These are phyloP conservation scores for Cataglyphis altisquamis DNA, from an alignment of 2,888 invertebrate species.

Conservation along the genomic window DNA sequence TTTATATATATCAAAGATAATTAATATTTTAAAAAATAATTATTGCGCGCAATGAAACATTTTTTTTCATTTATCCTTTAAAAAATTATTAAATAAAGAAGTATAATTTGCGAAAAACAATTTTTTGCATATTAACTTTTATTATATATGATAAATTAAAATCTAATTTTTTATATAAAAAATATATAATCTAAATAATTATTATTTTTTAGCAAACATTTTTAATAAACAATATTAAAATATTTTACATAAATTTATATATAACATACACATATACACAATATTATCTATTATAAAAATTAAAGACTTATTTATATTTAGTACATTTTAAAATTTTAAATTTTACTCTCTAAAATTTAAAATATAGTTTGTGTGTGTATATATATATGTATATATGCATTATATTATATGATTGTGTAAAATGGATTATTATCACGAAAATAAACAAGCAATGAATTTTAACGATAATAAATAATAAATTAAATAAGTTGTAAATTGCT, in stretches of 20 bases:
- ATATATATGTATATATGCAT: not conserved
- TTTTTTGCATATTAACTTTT: not conserved
- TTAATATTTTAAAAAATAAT: not conserved
- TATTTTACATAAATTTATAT: too few species aligned
- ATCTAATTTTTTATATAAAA: not conserved
- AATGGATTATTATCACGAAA: not conserved
- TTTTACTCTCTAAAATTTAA: not conserved
- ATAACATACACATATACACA: too few species aligned
- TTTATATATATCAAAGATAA: not conserved
- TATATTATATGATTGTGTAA: not conserved
- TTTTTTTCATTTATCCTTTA: not conserved
- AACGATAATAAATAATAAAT: not conserved
- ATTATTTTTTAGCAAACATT: too few species aligned
- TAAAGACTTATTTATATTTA: too few species aligned
- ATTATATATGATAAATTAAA: not conserved
- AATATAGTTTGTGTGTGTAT: not conserved
- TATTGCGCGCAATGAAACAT: not conserved
- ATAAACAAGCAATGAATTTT: not conserved
- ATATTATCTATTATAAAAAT: too few species aligned
- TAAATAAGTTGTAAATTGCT: not conserved
- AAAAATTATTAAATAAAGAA: not conserved
- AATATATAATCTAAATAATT: too few species aligned
- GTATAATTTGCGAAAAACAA: not conserved
- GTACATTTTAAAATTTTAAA: not conserved
- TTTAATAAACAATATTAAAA: too few species aligned